Evolutionary conservation across 2,888 invertebrate species (phyloP).

Genomic region (Epinotia nisella): DNA sequence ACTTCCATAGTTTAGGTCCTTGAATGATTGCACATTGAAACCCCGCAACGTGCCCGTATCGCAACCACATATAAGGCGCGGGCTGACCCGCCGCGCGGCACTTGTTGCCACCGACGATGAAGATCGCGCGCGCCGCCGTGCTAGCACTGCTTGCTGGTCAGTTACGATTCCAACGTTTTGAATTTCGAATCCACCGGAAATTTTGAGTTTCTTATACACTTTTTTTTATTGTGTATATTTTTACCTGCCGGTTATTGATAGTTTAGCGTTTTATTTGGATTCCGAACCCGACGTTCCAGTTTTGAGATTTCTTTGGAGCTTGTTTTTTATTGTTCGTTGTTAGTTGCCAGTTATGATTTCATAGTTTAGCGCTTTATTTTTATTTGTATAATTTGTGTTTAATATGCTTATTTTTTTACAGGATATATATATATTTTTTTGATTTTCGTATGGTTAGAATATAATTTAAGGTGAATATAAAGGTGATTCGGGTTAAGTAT

Average conservation of each 20-base stretch:
- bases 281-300: not conserved
- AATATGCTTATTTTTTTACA: no score
- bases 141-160: slow-evolving; percentile 72
- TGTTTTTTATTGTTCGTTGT: not conserved
- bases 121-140: slow-evolving; percentile 63
- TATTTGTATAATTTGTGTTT: not conserved
- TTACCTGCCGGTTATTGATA: not conserved
- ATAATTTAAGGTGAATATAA: not conserved
- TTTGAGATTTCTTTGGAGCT: not conserved
- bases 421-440: no score
- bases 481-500: not conserved
- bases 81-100: slow-evolving; percentile 60
- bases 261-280: not conserved
- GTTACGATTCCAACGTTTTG: slow-evolving; percentile 43
- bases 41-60: not conserved
- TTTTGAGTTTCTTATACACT: slow-evolving; percentile 25
- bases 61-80: slow-evolving; percentile 32
- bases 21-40: not conserved
- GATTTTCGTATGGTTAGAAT: not conserved
- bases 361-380: not conserved
- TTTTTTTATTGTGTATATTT: no score
- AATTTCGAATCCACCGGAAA: slow-evolving; percentile 3
- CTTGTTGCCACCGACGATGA: slow-evolving; percentile 64
- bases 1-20: not conserved
- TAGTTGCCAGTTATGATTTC: not conserved